A percentile compares a stretch with the other conserved stretches of the same genome.
phyloP scores from a whole-genome alignment of 2,113 vertebrate species.

The Solea senegalensis region DNA sequence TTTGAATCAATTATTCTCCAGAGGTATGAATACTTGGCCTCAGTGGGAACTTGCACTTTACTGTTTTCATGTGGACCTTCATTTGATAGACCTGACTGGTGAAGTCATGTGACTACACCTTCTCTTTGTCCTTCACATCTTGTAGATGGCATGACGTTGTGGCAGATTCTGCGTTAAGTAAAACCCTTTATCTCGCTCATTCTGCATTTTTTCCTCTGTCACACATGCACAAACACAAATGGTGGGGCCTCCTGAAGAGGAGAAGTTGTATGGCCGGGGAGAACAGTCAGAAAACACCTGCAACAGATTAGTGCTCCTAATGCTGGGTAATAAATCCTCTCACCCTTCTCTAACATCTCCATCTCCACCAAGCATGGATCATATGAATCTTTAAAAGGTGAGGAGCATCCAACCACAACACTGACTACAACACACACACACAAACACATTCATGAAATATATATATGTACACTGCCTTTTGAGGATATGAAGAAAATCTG shows the following conservation, averaged over 20 bases:
- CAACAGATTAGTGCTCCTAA: constrained; percentile 85
- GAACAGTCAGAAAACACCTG: constrained; percentile 85
- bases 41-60: background rate
- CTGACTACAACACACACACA: constrained; percentile 1
- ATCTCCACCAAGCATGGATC: constrained; percentile 48
- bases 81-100: constrained; percentile 19
- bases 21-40: background rate
- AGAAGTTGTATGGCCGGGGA: constrained; percentile 66
- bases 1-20: background rate
- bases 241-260: constrained; percentile 73
- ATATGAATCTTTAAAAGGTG: constrained; percentile 42
- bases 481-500: background rate
- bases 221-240: constrained; percentile 50
- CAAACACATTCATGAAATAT: background rate
- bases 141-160: constrained; percentile 39
- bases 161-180: constrained; percentile 17
- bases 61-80: constrained; percentile 11
- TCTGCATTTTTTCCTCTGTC: constrained; percentile 31
- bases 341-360: constrained; percentile 73
- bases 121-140: constrained; percentile 31
- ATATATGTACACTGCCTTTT: background rate
- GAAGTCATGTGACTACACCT: constrained; percentile 25
- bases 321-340: constrained; percentile 82
- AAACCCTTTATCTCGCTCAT: constrained; percentile 15
- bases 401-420: constrained; percentile 35